Evolutionary conservation across 2,797 vertebrate genomes (phyloP), one percentile per base, ranked within the genome.

Genomic region (Glyptemys insculpta): DNA sequence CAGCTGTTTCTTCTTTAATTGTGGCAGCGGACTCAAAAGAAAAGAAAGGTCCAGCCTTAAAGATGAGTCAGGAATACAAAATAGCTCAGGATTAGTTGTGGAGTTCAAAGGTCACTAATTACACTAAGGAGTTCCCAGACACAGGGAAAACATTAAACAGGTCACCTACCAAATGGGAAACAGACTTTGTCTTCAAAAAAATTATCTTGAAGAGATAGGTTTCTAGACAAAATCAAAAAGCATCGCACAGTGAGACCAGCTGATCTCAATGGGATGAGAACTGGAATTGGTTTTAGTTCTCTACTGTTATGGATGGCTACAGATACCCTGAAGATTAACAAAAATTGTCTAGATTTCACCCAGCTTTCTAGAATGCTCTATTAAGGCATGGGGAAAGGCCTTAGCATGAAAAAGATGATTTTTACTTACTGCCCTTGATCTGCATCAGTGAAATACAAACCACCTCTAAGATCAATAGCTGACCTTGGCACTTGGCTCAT

Each of bases 1-100:
- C 98, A 99, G 98, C 98, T 99, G 98, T 98, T 99, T 98, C 98
- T 98, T 98, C 98, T 98, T 98, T 99, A 99, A 98, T 98, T 98
- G 98, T 98, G 98, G 98, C 98, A 98, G 98, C 93, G 54, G 98
- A 98, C 98, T 98, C 97, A 96, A 97, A 98, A 98, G 98, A 98
- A 98, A 98, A 98, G 98, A 98, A 98, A 98, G 98, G 98, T 98
- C 98, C 98, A 98, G 98, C 98, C 98, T 98, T 98, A 98, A 98
- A 98, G 98, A 99, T 98, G 98, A 98, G 98, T 98, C 98, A 98
- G 98, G 98, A 98, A 98, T 98, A 98, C 98, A 99, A 98, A 98
- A 98, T 98, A 99, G 98, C 98, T 98, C 97, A 95, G 98, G 98
- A 99, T 99, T 98, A 99, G 98, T 98, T 97, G 98, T 93, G 94